Conservation (phyloP, 2,113 vertebrate genomes). For the Lasiurus borealis region DNA sequence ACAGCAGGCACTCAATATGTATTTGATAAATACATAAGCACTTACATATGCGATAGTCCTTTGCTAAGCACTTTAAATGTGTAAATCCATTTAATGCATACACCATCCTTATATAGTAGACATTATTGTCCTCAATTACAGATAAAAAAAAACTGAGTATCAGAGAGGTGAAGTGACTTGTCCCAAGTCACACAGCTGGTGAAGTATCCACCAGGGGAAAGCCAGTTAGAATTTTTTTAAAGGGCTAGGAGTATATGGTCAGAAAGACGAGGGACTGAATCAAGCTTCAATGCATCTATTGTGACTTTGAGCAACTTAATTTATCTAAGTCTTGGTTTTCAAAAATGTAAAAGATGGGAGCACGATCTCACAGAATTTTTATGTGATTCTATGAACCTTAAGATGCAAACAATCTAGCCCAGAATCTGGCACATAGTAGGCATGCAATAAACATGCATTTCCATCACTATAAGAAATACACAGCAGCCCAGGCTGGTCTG, state of each 20-base stretch:
- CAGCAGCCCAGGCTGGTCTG: no score
- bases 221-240: neutral
- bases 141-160: neutral
- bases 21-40: neutral
- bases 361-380: neutral
- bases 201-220: neutral
- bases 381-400: neutral
- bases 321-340: neutral
- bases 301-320: neutral
- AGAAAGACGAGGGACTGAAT: neutral
- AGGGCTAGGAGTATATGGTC: neutral
- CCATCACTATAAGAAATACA: neutral
- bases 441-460: neutral
- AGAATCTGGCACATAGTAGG: neutral
- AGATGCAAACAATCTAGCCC: neutral
- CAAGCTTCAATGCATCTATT: neutral
- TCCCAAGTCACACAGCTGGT: neutral
- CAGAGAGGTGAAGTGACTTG: neutral
- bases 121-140: neutral
- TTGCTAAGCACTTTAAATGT: neutral
- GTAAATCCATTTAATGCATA: neutral
- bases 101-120: neutral
- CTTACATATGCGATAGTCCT: neutral
- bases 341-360: neutral
- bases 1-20: neutral